Base-by-base conservation (phyloP, 2,888 invertebrate species). In the Mantis religiosa region DNA sequence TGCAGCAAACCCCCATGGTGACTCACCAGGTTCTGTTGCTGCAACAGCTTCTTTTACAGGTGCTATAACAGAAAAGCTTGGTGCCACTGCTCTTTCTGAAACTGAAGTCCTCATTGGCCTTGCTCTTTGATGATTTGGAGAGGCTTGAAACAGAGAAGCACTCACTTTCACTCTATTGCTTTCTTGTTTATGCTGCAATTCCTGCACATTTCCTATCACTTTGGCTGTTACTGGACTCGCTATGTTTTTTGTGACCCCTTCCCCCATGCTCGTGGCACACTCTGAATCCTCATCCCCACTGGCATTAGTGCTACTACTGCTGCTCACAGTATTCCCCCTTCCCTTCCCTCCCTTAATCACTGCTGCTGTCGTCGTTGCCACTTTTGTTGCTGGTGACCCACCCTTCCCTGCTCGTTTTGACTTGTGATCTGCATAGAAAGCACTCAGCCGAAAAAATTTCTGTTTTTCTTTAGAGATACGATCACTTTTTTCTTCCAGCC, bases 391-490 rank as follows among this genome's bases (percentile, higher is more conserved):
- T 90, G 87, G 90, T 90, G 54, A 71, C 25, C 85, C 82, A 25
- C 30, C 9, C 82, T 34, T 84, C 28, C 88, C 87, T 85, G 81
- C 91, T 91, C 91, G 91, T 91, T 91, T 91, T 91, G 90, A 91
- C 91, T 92, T 92, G 91, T 93, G 93, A 91, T 95, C 96, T 90
- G 96, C 95, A 93, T 97, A 97, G 93, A 97, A 97, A 88, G 96
- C 97, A 91, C 97, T 97, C 93, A 95, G 95, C 93, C 97, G 95
- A 94, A 97, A 97, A 94, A 97, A 97, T 94, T 97, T 97, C 94
- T 97, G 97, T 93, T 97, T 97, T 94, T 97, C 97, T 94, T 97
- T 97, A 91, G 97, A 97, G 95, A 97, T 97, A 93, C 95, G 95
- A 93, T 97, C 97, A 93, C 96, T 95, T 93, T 95, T 95, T 92